phyloP scores from a whole-genome alignment of 2,797 vertebrate species.

The Microtus agrestis region DNA sequence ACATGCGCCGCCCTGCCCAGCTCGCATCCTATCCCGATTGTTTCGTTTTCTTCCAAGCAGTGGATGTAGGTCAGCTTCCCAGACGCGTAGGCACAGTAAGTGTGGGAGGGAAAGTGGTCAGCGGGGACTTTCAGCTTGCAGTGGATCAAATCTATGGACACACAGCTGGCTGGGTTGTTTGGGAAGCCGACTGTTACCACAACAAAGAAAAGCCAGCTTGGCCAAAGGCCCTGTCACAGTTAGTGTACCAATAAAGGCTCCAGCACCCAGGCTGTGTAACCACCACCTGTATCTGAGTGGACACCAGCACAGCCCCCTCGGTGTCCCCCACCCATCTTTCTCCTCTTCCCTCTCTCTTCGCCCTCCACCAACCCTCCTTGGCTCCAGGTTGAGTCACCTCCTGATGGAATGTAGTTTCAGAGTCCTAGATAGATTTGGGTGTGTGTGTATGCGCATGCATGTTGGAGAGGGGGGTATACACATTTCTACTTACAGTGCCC shows the following conservation, averaged over 20 bases:
- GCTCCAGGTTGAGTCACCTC: neutral
- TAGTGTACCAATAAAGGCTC: neutral
- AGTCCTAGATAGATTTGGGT: neutral
- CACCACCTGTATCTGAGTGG: neutral
- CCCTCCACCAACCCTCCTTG: neutral
- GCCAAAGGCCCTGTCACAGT: neutral
- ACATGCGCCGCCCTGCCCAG: accelerated
- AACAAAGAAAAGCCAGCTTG: conserved; percentile 1
- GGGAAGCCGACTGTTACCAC: neutral
- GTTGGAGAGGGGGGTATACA: neutral
- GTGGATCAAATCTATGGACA: conserved; percentile 27
- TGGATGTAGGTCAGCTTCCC: neutral
- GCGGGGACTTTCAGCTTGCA: neutral
- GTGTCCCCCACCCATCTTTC: neutral
- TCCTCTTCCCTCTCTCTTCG: neutral
- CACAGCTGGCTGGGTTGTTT: neutral
- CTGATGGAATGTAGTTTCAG: neutral
- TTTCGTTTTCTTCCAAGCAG: neutral
- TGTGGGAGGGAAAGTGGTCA: neutral
- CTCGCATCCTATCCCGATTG: neutral
- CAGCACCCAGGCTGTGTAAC: neutral
- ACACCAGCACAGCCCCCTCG: too few species aligned
- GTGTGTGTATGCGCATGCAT: neutral
- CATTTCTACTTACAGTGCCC: neutral
- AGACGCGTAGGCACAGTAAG: neutral